Base-by-base conservation (phyloP, 2,888 invertebrate genomes). In the Philhelius pedissequus region DNA sequence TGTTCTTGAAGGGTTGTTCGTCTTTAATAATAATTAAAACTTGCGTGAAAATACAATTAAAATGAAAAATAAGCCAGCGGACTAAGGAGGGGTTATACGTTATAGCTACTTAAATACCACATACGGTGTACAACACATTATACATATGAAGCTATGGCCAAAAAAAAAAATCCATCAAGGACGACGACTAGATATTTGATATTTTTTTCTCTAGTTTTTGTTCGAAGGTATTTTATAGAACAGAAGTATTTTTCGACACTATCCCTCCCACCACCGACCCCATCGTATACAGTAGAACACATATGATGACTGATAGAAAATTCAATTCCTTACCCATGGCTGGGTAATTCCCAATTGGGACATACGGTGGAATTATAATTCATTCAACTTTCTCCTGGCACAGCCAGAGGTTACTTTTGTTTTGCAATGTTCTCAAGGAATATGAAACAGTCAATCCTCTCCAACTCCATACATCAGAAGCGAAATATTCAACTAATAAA, bases 321-420 rank as follows among this genome's bases (percentile, higher is more conserved):
- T 74, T 70, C 56, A 69, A 56, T 74, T 35, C 78, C 56, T 60
- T 74, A n/a, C n/a, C n/a, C 45, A 20, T 58, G 11, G 27, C 62
- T 43, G 11, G 52, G 25, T 87, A 89, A 62, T 89, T 89, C 89
- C 89, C 89, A 88, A 87, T 88, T 89, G 88, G 88, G 89, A 86
- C 89, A 90, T 90, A 90, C 90, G 90, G 88, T 89, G 87, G 90
- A 90, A 90, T 90, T 90, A 90, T 88, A 87, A 87, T 88, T 84
- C 83, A 79, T 79, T 84, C 79, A 84, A 84, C 84, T 80, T 84
- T 58, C 45, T 71, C 64, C 64, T 48, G 60, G 27, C n/a, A 1
- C 27, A 43, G 27, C 35, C 56, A 64, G 11, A 25, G 70, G 77
- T 76, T 70, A 66, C 70, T 76, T 70, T 58, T 76, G 76, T 68